phyloP scores from a whole-genome alignment of 1,140 invertebrate species.

The Euwallacea similis region DNA sequence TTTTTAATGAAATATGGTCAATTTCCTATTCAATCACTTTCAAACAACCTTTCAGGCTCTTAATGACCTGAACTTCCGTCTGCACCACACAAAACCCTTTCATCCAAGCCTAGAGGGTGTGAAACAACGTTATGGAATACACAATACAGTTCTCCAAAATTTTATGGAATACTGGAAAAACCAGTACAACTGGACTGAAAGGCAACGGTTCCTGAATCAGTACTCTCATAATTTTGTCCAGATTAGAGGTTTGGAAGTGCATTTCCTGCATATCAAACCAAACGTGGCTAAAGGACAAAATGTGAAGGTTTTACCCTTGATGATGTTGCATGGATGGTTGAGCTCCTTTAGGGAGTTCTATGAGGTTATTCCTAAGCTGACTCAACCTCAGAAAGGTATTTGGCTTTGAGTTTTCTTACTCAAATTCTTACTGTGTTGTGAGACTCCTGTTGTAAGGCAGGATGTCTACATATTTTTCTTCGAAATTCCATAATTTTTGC shows the following conservation, averaged over 20 bases:
- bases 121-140: conserved; percentile 78
- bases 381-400: conserved; percentile 55
- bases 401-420: background rate
- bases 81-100: conserved; percentile 60
- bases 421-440: too few relatives aligned
- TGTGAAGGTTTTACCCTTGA: conserved; percentile 58
- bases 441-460: too few relatives aligned
- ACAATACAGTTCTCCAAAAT: conserved; percentile 65
- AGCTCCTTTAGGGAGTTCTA: conserved; percentile 86
- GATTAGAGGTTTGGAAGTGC: conserved; percentile 63
- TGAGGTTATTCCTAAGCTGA: conserved; percentile 75
- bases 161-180: conserved; percentile 77
- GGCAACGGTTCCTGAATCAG: conserved; percentile 68
- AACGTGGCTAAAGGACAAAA: conserved; percentile 44
- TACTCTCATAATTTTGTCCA: conserved; percentile 75
- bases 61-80: conserved; percentile 63
- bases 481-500: too few relatives aligned
- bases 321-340: conserved; percentile 87
- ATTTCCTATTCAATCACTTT: too few relatives aligned
- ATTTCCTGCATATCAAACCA: conserved; percentile 67
- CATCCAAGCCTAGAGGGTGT: conserved; percentile 66
- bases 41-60: conserved; percentile 55
- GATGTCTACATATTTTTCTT: too few relatives aligned
- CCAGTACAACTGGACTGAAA: conserved; percentile 75
- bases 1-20: too few relatives aligned